Conservation (phyloP, 2,797 vertebrate genomes). For the Melopsittacus undulatus region DNA sequence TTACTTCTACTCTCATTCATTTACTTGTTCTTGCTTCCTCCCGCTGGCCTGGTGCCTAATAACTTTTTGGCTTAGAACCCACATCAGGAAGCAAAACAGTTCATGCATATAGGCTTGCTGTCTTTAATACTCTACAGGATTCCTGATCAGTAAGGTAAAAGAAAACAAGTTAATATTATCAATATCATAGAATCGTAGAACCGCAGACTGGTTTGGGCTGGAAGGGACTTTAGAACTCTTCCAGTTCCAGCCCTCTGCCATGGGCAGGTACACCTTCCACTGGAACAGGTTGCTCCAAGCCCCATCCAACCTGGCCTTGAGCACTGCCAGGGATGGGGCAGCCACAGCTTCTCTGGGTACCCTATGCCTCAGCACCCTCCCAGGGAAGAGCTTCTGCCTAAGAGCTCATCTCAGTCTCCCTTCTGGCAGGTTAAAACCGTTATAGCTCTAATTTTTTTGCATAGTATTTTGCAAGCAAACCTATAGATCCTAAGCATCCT, state of each 20-base stretch:
- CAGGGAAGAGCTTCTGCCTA: neutral
- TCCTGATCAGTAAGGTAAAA: neutral
- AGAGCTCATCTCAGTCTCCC: neutral
- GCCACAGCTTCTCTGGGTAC: neutral
- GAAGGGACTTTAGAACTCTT: neutral
- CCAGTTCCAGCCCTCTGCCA: neutral
- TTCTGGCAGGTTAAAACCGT: neutral
- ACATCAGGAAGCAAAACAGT: neutral
- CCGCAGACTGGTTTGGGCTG: neutral
- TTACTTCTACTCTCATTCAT: slow-evolving; percentile 3
- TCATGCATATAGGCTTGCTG: neutral
- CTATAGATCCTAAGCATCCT: neutral
- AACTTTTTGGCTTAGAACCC: neutral
- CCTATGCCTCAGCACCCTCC: neutral
- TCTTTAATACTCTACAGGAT: neutral
- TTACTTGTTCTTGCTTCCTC: neutral
- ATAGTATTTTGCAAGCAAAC: neutral
- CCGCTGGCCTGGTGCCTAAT: neutral
- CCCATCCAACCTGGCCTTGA: neutral
- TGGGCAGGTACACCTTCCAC: neutral
- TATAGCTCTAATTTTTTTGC: neutral
- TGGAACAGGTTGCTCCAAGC: neutral
- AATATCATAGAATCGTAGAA: neutral
- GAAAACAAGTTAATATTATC: neutral
- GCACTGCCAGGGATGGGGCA: neutral